A percentile compares a stretch with the other conserved stretches of the same genome.
Conservation (phyloP, 2,797 vertebrate genomes). For the Cynodonichthys magdalenae region DNA sequence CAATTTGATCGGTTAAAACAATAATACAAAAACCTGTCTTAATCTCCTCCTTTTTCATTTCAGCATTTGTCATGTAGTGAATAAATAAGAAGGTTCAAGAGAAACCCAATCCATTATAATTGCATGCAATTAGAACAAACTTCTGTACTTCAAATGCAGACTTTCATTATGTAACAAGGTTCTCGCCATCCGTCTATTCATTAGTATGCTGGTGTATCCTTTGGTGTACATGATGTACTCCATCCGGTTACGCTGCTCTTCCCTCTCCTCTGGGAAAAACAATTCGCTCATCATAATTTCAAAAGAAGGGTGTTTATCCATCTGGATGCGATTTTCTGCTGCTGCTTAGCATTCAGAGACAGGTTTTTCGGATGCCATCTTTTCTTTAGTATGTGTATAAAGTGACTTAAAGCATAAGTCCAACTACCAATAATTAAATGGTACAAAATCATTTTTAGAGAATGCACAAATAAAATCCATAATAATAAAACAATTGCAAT, state of each 20-base stretch:
- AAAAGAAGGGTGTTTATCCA: constrained; percentile 44
- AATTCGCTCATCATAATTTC: constrained; percentile 52
- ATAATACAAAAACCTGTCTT: background rate
- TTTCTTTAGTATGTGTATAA: constrained; percentile 59
- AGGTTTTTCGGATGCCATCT: constrained; percentile 41
- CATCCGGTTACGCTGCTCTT: constrained; percentile 16
- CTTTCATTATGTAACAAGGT: constrained; percentile 24
- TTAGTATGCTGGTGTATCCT: constrained; percentile 44
- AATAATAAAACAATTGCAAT: constrained; percentile 26
- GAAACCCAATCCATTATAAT: constrained; percentile 30
- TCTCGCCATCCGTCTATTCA: constrained; percentile 29
- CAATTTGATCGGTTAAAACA: background rate
- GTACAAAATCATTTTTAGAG: constrained; percentile 62
- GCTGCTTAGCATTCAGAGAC: constrained; percentile 34
- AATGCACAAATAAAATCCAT: constrained; percentile 77
- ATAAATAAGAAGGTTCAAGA: constrained; percentile 18
- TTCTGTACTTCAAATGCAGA: constrained; percentile 33
- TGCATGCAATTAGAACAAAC: constrained; percentile 42
- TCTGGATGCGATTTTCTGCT: constrained; percentile 38
- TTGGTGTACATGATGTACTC: constrained; percentile 35
- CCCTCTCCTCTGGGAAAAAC: constrained; percentile 25
- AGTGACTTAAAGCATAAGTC: constrained; percentile 73
- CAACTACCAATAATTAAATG: constrained; percentile 70
- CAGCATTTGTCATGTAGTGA: constrained; percentile 11
- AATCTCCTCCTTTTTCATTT: background rate